Percentiles rank a stretch among this genome's conserved stretches.
Conservation (phyloP, 2,797 vertebrate genomes). For the Crenuchus spilurus region DNA sequence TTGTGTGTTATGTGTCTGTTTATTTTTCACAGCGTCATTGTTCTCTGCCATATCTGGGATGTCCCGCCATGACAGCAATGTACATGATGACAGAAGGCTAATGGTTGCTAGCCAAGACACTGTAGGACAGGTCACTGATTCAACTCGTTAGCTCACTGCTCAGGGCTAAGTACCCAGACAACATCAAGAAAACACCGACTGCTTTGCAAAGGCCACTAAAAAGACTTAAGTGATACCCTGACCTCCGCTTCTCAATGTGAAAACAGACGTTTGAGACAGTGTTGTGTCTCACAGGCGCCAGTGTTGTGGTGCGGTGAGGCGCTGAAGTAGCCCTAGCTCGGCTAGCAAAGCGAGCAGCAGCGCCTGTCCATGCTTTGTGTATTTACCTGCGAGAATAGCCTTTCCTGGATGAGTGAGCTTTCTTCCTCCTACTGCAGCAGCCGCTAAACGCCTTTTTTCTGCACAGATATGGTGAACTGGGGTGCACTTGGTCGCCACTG, state of each 20-base stretch:
- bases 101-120: conserved; percentile 5
- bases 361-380: conserved; percentile 47
- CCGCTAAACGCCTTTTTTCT: conserved; percentile 68
- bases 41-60: neutral
- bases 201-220: neutral
- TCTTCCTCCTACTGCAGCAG: conserved; percentile 71
- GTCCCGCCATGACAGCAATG: neutral
- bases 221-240: conserved; percentile 34
- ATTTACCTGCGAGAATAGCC: conserved; percentile 80
- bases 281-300: conserved; percentile 44
- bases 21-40: neutral
- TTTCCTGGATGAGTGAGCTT: conserved; percentile 78
- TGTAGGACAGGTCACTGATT: neutral
- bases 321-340: conserved; percentile 3
- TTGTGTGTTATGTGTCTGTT: neutral
- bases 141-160: neutral
- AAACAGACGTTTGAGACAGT: conserved; percentile 64
- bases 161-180: too few species aligned
- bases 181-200: too few species aligned
- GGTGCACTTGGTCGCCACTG: conserved; percentile 53
- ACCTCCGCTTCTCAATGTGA: conserved; percentile 20
- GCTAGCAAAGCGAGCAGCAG: conserved; percentile 23
- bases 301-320: conserved; percentile 54
- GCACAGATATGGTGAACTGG: conserved; percentile 26
- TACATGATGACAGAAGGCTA: conserved; percentile 22